Base-by-base conservation (phyloP, 1,140 invertebrate species). In the Tribolium madens region DNA sequence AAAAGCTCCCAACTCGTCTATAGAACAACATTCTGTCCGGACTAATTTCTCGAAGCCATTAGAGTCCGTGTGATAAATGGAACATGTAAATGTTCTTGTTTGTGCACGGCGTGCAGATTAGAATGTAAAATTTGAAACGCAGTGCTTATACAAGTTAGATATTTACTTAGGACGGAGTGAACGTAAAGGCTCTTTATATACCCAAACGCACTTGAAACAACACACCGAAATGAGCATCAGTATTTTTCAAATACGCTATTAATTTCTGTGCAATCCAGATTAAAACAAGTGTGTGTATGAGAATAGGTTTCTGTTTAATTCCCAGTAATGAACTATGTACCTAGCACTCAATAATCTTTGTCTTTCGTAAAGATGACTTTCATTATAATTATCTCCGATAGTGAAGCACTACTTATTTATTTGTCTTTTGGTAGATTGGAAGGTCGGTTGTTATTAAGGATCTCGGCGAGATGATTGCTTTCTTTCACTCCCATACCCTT, bases 11-110 rank as follows among this genome's bases (percentile, higher is more conserved):
- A 21, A 42, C 9, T 42, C n/a, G 36, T n/a, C 36, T 42, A 42
- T 42, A 42, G 36, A 42, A n/a, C n/a, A 42, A 42, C 36, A 42
- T 42, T 7, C 36, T 42, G 36, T 42, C 36, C 36, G 36, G 17
- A 57, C 52, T 57, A 57, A 17, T 57, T 57, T 21, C 52, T 21
- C 52, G 17, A 26, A 17, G 14, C 18, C 52, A 26, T 57, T 57
- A 18, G 18, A 57, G 15, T 57, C 18, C 52, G 17, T 57, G 52
- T 57, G 52, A 57, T 57, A 57, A 57, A 57, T 57, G 18, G 52
- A 21, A 57, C 52, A 57, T 57, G 52, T 57, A 57, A 57, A 57
- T 57, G 52, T 21, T 57, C 18, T 57, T 57, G 52, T 57, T 57
- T 57, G 52, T 57, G 52, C 52, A 57, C 4, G 6, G 13, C 17